Evolutionary conservation across 2,113 vertebrate genomes (phyloP).

Genomic region (Rynchops niger): DNA sequence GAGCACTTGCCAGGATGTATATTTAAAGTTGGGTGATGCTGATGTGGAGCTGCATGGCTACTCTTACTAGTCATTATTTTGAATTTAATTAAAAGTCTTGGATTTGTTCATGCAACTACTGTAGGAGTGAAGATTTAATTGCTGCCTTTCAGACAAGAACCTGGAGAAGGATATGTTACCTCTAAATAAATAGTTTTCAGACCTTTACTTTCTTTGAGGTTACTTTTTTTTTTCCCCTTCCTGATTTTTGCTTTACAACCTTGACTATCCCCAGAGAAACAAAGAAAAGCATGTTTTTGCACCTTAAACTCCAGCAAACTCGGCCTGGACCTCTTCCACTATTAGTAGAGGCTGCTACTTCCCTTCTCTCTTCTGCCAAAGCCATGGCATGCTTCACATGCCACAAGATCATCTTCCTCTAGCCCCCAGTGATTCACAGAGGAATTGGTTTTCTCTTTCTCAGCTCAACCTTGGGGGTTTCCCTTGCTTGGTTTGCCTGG

Average conservation of each 20-base stretch:
- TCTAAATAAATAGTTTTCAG: not conserved
- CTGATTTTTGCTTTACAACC: not conserved
- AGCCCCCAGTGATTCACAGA: not conserved
- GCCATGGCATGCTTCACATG: constrained; percentile 6
- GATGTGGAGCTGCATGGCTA: not conserved
- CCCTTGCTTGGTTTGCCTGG: not conserved
- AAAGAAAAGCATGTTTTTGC: not conserved
- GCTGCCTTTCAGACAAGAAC: not conserved
- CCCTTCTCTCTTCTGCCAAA: constrained; percentile 6
- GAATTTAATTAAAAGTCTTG: not conserved
- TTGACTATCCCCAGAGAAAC: not conserved
- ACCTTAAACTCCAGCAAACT: not conserved
- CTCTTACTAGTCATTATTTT: not conserved
- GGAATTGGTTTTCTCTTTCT: not conserved
- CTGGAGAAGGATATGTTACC: not conserved
- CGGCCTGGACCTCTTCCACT: not conserved
- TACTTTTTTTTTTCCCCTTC: not conserved
- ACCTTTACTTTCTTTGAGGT: not conserved
- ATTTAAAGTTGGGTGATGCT: not conserved
- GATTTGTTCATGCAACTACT: not conserved
- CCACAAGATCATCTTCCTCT: constrained; percentile 31
- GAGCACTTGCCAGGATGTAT: not conserved
- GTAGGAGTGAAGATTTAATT: not conserved
- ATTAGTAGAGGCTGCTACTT: not conserved
- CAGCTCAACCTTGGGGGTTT: not conserved